Percentiles rank a stretch among this genome's conserved stretches.
These are phyloP conservation scores for Bujurquina vittata DNA, from an alignment of 2,113 vertebrate species.

Conservation along the genomic window DNA sequence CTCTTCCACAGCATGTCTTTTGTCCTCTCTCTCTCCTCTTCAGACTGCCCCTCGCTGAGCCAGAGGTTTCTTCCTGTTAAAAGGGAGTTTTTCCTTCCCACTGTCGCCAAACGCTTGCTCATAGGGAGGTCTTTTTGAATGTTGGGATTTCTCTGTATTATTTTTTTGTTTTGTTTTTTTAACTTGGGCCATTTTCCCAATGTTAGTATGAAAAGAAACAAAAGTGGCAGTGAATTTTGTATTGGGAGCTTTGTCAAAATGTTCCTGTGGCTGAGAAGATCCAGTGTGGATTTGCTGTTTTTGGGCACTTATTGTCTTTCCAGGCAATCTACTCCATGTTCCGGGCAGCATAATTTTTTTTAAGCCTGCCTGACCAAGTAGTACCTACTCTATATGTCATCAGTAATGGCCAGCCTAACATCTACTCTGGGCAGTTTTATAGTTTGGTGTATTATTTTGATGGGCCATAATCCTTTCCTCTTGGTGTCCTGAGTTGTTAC, in stretches of 20 bases:
- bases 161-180: too few species aligned
- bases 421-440: slow-evolving; percentile 23
- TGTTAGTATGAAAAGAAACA: too few species aligned
- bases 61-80: too few species aligned
- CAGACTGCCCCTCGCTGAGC: too few species aligned
- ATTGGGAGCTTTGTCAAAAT: background rate
- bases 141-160: too few species aligned
- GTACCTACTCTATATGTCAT: background rate
- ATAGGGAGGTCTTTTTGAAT: too few species aligned
- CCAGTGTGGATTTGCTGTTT: background rate
- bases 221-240: background rate
- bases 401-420: background rate
- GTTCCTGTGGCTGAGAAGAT: background rate
- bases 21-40: too few species aligned
- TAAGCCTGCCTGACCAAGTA: background rate
- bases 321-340: background rate
- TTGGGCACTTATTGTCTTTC: background rate
- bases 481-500: slow-evolving; percentile 39
- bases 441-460: slow-evolving; percentile 32
- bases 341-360: background rate
- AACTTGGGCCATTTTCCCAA: too few species aligned
- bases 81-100: too few species aligned
- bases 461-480: slow-evolving; percentile 46
- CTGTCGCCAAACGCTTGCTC: too few species aligned
- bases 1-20: too few species aligned